These are phyloP conservation scores for Lydus trimaculatus DNA, from an alignment of 2,888 invertebrate species.

Conservation along the genomic window DNA sequence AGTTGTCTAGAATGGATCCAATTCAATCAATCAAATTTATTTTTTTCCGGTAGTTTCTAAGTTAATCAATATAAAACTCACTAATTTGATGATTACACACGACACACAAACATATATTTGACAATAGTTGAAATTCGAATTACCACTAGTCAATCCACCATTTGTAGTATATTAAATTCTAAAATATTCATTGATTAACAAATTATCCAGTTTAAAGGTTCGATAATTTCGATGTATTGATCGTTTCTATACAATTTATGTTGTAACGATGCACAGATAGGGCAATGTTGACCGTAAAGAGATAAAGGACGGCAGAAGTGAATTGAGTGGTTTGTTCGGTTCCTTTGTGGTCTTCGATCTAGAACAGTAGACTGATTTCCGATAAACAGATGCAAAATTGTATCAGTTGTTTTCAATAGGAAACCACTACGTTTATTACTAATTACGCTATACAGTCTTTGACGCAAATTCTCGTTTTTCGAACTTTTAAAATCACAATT, in stretches of 20 bases:
- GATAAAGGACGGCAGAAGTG: neutral
- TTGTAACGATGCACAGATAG: neutral
- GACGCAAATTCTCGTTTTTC: neutral
- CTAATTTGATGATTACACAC: neutral
- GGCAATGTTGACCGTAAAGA: neutral
- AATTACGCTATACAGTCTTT: too few species aligned
- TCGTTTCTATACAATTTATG: neutral
- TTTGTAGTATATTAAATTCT: neutral
- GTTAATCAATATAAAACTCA: neutral
- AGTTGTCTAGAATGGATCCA: neutral
- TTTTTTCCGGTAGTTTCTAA: neutral
- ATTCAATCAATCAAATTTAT: neutral
- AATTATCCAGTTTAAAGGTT: neutral
- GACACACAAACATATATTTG: neutral
- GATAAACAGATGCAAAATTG: neutral
- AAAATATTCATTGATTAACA: neutral
- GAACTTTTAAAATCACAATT: neutral
- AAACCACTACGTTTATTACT: too few species aligned
- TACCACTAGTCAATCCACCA: neutral
- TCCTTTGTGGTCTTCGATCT: neutral
- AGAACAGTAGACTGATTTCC: neutral
- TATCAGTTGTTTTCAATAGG: too few species aligned
- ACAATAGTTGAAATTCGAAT: neutral
- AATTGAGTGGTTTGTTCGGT: neutral
- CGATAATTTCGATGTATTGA: neutral